Base-by-base conservation (phyloP, 2,888 invertebrate species). In the Dynastes grantii region DNA sequence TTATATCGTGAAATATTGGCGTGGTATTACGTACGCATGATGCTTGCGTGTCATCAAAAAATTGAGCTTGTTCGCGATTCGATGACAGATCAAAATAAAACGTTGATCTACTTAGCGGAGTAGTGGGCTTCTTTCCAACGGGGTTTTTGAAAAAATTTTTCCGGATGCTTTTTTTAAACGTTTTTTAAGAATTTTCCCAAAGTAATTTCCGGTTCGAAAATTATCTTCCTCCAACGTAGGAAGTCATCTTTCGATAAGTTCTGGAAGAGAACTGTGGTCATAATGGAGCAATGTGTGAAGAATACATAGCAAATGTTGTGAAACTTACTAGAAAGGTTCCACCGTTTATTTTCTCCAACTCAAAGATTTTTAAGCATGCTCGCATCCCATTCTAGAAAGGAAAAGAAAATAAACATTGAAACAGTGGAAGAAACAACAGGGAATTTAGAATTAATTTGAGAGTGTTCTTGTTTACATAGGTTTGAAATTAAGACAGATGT, bases 211-310 rank as follows among this genome's bases (percentile, higher is more conserved):
- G 68, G 29, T 27, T 68, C 68, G 13, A 68, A 51, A 13, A 16
- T 29, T 51, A 27, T 40, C 32, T 51, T 68, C n/a, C n/a, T 49
- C 68, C 68, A 68, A 11, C 51, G 49, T 11, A 51, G 5, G 22
- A 68, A 68, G 53, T 68, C 68, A 32, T 27, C 29, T 2, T 75
- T 75, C 0, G 73, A 61, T 75, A 75, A 22, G 11, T 63, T 75
- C 73, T 75, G 22, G 27, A 75, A 63, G 9, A 27, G 9, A n/a
- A 61, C 40, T 40, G 3, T 16, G 37, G 2, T 37, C 8, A 49
- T 27, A 75, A 22, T 61, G 16, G 16, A 63, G 11, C 4, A 45
- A 75, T 73, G 8, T 22, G 3, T 61, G 22, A 22, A 22, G 22
- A 22, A 22, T 22, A 22, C 22, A 37, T 37, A 37, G 5, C 32